Evolutionary conservation across 2,113 vertebrate species (phyloP).

Genomic region (Entelurus aequoreus): DNA sequence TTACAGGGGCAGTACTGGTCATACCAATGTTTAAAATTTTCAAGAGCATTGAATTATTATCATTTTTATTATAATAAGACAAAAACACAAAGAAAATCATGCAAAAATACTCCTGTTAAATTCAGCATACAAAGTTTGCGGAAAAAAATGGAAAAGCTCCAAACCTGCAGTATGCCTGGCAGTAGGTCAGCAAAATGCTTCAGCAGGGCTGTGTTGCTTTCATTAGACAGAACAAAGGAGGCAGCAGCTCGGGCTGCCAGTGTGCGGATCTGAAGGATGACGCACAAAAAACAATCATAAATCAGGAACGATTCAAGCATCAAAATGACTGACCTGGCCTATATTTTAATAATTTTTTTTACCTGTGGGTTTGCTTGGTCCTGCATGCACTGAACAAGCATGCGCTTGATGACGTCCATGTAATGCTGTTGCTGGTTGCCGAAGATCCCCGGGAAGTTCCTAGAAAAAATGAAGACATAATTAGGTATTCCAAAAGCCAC

Average conservation of each 20-base stretch:
- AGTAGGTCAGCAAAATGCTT: constrained; percentile 96
- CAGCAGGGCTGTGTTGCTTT: constrained; percentile 86
- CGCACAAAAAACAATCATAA: not conserved
- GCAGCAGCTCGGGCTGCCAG: constrained; percentile 88
- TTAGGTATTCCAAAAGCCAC: no score
- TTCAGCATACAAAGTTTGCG: no score
- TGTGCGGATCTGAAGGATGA: constrained; percentile 78
- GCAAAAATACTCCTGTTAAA: not conserved
- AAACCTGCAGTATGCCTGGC: constrained; percentile 91
- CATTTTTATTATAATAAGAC: no score
- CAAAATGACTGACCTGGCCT: not conserved
- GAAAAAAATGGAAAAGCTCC: not conserved
- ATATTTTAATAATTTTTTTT: constrained; percentile 27
- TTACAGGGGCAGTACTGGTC: no score
- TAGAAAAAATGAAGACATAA: constrained; percentile 42
- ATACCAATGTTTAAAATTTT: no score
- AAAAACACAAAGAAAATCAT: no score
- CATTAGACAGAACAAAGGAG: constrained; percentile 94
- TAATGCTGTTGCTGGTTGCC: constrained; percentile 99
- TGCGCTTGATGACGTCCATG: constrained; percentile 96
- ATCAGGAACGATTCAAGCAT: no score
- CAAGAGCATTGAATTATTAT: no score
- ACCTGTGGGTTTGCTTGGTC: constrained; percentile 92
- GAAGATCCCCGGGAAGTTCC: constrained; percentile 99
- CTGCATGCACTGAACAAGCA: constrained; percentile 98